Conservation (phyloP, 2,113 vertebrate genomes). For the Sakesphorus luctuosus region DNA sequence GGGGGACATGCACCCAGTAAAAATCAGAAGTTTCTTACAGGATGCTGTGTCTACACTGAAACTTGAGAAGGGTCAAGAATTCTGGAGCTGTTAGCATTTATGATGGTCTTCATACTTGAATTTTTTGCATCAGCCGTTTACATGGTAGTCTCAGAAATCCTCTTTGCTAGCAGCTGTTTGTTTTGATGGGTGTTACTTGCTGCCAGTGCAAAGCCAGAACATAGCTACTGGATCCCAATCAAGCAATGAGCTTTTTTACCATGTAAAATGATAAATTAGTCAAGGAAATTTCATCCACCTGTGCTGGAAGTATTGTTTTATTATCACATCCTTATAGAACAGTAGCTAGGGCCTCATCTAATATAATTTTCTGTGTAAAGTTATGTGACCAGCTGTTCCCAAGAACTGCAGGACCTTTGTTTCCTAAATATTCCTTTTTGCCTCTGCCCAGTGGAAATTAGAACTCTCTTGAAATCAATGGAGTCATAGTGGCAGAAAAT, state of each 20-base stretch:
- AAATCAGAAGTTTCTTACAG: neutral
- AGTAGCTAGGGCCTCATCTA: neutral
- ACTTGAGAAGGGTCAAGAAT: neutral
- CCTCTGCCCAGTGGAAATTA: neutral
- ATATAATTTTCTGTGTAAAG: neutral
- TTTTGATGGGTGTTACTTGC: neutral
- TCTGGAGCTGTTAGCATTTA: neutral
- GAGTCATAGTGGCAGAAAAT: neutral
- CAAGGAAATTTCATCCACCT: neutral
- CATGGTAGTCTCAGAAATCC: neutral
- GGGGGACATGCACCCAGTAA: rapidly evolving
- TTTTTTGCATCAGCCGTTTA: neutral
- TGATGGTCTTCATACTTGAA: neutral
- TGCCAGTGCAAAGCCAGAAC: neutral
- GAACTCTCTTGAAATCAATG: neutral
- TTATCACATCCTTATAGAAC: neutral
- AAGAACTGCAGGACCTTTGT: neutral
- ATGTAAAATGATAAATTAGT: neutral
- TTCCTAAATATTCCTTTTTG: neutral
- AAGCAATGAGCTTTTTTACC: neutral
- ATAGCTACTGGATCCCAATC: neutral
- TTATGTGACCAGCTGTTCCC: neutral
- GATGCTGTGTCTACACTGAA: neutral
- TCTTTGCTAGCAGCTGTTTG: neutral
- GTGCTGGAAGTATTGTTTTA: neutral